These are phyloP conservation scores for Cladorhizidae sp. DNA, from an alignment of 37 sponge, comb jelly and placozoan genomes.

Conservation along the genomic window DNA sequence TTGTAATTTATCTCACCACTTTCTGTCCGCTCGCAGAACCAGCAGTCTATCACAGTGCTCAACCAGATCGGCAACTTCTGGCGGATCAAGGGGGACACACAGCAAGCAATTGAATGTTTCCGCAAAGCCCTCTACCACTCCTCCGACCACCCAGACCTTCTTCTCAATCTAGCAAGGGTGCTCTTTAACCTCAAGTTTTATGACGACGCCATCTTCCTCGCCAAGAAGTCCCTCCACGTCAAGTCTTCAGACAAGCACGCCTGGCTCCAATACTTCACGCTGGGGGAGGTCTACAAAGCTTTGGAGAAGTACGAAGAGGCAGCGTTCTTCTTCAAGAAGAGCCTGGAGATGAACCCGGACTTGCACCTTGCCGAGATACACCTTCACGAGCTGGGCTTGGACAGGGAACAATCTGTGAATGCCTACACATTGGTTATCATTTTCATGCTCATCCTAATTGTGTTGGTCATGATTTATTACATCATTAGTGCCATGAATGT, in stretches of 20 bases:
- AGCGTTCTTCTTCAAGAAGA: conserved; percentile 63
- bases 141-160: conserved; percentile 75
- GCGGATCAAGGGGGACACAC: conserved; percentile 86
- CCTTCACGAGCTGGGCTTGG: conserved; percentile 64
- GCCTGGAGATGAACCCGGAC: conserved; percentile 73
- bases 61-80: conserved; percentile 92
- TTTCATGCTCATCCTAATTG: conserved; percentile 33
- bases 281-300: conserved; percentile 82
- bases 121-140: conserved; percentile 69
- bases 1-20: too few species aligned
- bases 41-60: conserved; percentile 48
- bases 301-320: conserved; percentile 74
- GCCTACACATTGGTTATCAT: conserved; percentile 75
- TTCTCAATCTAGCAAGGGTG: conserved; percentile 83
- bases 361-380: conserved; percentile 72
- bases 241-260: conserved; percentile 62
- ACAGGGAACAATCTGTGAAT: conserved; percentile 47
- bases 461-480: conserved; percentile 55
- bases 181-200: conserved; percentile 78
- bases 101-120: conserved; percentile 86
- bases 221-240: conserved; percentile 68
- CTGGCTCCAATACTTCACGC: conserved; percentile 89
- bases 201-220: conserved; percentile 71
- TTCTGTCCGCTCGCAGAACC: conserved; percentile 23
- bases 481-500: conserved; percentile 37